Evolutionary conservation across 1,140 invertebrate genomes (phyloP).

Genomic region (Cepaea nemoralis): DNA sequence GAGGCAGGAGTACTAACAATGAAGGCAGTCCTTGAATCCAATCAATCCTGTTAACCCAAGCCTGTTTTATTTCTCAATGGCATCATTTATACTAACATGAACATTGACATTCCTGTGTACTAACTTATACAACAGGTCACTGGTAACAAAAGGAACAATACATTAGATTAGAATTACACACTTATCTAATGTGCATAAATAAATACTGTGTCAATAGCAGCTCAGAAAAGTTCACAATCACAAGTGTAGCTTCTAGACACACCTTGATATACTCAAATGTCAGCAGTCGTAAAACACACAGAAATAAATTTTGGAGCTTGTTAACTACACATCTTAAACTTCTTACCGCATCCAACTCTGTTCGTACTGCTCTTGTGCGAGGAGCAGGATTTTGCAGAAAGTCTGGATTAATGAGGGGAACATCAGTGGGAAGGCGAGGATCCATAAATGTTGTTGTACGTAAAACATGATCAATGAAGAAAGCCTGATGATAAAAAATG

Average conservation of each 20-base stretch:
- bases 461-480: constrained; percentile 90
- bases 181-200: too few species aligned
- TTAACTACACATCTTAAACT: neutral
- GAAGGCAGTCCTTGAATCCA: too few species aligned
- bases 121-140: too few species aligned
- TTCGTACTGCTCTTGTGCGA: constrained; percentile 45
- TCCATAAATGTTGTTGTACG: constrained; percentile 96
- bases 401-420: constrained; percentile 68
- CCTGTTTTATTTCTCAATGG: too few species aligned
- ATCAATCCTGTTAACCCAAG: too few species aligned
- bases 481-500: constrained; percentile 77
- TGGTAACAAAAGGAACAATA: too few species aligned
- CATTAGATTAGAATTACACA: too few species aligned
- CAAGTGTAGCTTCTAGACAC: neutral
- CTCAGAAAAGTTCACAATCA: too few species aligned
- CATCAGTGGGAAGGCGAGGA: constrained; percentile 87
- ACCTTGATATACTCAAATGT: neutral
- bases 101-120: too few species aligned
- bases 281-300: neutral
- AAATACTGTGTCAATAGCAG: too few species aligned
- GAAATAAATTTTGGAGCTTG: neutral
- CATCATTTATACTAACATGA: too few species aligned
- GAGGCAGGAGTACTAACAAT: too few species aligned
- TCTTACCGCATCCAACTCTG: constrained; percentile 56
- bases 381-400: constrained; percentile 63